phyloP scores from a whole-genome alignment of 2,888 invertebrate genomes.

The Pachycephus smyrnensis region DNA sequence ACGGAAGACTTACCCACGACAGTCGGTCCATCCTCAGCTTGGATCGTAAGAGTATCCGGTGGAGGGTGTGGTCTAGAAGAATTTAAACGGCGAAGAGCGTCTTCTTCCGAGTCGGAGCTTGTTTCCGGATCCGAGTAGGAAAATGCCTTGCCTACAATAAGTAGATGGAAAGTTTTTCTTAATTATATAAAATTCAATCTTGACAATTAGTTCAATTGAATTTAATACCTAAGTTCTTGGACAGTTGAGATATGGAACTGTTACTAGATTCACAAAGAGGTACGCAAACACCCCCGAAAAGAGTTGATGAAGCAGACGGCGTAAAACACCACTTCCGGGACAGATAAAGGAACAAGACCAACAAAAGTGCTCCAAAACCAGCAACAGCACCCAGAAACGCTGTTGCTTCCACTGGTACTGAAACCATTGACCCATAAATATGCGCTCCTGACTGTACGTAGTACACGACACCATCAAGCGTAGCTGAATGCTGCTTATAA shows the following conservation, averaged over 20 bases:
- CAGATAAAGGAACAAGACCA: constrained; percentile 88
- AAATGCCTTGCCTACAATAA: constrained; percentile 71
- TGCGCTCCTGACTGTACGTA: neutral
- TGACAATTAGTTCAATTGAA: neutral
- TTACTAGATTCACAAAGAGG: constrained; percentile 62
- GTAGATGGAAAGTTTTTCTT: constrained; percentile 11
- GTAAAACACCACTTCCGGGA: constrained; percentile 83
- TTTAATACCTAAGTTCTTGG: constrained; percentile 60
- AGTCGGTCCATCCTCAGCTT: constrained; percentile 68
- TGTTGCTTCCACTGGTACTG: constrained; percentile 84
- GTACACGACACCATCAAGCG: neutral
- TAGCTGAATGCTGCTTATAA: neutral
- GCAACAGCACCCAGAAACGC: constrained; percentile 90
- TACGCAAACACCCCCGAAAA: constrained; percentile 67
- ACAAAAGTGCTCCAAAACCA: constrained; percentile 83
- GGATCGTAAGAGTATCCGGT: constrained; percentile 61
- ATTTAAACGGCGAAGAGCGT: constrained; percentile 73
- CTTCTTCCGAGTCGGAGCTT: constrained; percentile 83
- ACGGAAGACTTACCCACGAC: constrained; percentile 46
- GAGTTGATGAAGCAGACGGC: constrained; percentile 65
- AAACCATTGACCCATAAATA: constrained; percentile 44
- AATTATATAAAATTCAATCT: constrained; percentile 14
- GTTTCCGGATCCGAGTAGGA: constrained; percentile 75
- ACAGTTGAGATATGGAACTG: constrained; percentile 54
- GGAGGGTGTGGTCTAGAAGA: constrained; percentile 53